A percentile compares a stretch with the other conserved stretches of the same genome.
These are phyloP conservation scores for Eupithecia subumbrata DNA, from an alignment of 2,888 invertebrate genomes.

Conservation along the genomic window DNA sequence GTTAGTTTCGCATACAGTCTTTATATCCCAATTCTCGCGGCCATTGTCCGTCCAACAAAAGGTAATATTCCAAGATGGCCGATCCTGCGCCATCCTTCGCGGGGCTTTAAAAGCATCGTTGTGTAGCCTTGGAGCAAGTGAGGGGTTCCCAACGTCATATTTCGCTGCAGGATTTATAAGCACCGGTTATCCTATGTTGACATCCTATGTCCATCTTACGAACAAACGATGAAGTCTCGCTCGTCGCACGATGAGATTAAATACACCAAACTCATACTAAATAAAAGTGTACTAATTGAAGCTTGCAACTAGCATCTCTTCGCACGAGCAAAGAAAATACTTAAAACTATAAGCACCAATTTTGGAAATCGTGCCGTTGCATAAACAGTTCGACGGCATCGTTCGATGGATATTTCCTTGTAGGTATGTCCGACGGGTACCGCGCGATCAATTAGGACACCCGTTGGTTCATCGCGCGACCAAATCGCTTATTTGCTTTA, in stretches of 20 bases:
- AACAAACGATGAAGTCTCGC: background rate
- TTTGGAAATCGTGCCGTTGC: background rate
- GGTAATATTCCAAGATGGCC: constrained; percentile 60
- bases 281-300: background rate
- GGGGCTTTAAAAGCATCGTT: constrained; percentile 42
- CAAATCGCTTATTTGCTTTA: background rate
- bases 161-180: background rate
- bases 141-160: background rate
- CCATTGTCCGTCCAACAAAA: constrained; percentile 74
- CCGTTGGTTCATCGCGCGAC: background rate
- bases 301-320: background rate
- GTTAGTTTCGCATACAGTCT: constrained; percentile 61
- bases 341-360: background rate
- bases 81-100: constrained; percentile 47
- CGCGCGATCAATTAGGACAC: background rate
- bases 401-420: background rate
- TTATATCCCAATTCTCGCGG: constrained; percentile 70
- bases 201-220: too few relatives aligned
- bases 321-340: background rate
- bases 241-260: background rate
- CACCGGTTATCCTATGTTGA: background rate
- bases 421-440: background rate
- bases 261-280: background rate
- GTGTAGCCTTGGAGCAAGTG: constrained; percentile 17
- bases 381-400: background rate